Percentiles rank a stretch among this genome's conserved stretches.
These are phyloP conservation scores for Pipa parva DNA, from an alignment of 2,113 vertebrate species.

Conservation along the genomic window DNA sequence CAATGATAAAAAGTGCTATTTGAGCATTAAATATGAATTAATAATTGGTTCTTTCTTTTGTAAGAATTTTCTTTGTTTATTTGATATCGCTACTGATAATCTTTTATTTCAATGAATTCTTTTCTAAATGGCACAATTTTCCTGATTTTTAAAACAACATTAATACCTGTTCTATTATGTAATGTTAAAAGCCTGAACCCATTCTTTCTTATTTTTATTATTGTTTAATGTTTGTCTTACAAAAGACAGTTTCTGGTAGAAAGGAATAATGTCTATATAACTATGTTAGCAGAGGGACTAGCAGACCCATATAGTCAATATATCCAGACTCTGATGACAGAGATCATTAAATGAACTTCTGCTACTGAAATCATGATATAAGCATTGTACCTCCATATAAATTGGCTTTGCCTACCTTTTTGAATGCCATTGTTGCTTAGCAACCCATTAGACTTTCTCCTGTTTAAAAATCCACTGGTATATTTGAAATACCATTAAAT, in stretches of 20 bases:
- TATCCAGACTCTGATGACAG: slow-evolving; percentile 7
- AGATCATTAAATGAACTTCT: slow-evolving; percentile 6
- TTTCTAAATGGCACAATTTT: too few relatives aligned
- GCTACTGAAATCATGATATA: background rate
- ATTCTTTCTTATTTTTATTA: too few relatives aligned
- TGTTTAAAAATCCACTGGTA: background rate
- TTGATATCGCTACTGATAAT: too few relatives aligned
- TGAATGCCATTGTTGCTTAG: slow-evolving; percentile 29
- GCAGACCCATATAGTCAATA: background rate
- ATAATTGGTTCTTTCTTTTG: too few relatives aligned
- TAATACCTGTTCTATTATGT: too few relatives aligned
- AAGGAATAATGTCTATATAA: background rate
- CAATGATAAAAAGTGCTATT: too few relatives aligned
- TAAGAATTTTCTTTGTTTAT: too few relatives aligned
- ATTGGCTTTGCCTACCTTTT: slow-evolving; percentile 12
- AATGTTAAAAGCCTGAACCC: too few relatives aligned
- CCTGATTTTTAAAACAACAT: too few relatives aligned
- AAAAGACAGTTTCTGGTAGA: background rate
- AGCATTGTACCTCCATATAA: slow-evolving; percentile 10
- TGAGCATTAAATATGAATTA: too few relatives aligned
- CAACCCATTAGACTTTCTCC: slow-evolving; percentile 24
- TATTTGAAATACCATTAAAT: slow-evolving; percentile 11
- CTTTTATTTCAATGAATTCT: too few relatives aligned
- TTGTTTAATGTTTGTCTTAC: too few relatives aligned
- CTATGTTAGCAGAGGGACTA: background rate